Evolutionary conservation across 2,113 vertebrate genomes (phyloP), one percentile per base, ranked within the genome.

Genomic region (Indicator indicator): DNA sequence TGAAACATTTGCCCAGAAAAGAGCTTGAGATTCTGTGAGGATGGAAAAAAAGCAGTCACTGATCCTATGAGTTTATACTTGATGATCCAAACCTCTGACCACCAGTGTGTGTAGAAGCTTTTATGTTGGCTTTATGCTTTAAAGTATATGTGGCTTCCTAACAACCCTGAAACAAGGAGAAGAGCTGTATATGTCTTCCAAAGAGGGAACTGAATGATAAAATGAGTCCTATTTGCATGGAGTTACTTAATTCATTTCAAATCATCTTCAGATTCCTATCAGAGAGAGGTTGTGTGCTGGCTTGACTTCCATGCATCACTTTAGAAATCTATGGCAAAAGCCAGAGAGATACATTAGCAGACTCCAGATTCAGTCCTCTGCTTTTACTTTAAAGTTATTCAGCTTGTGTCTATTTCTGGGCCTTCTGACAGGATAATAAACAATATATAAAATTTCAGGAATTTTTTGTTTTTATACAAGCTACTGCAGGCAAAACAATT

Each of bases 221-320:
- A 74, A 2, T 0, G 0, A 68, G 32, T 10, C 38, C 15, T 74
- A 42, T 86, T 58, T 75, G 9, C n/a, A 64, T 16, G 4, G 36
- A 64, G 6, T 42, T 55, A 88, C 21, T 76, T 79, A 54, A 50
- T 52, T 80, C 19, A 15, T 90, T 78, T 75, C 33, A 38, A 76
- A 71, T 71, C 16, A 12, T 71, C 50, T 79, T 80, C 16, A 89
- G 40, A 72, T 28, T 84, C 38, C 44, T 82, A 21, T 30, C 9
- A 64, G 54, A 79, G 11, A 42, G 28, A 85, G 68, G 9, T 23
- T 3, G 1, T 20, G 32, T 38, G 36, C 42, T 76, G 85, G 32
- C 16, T 59, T 83, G 26, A 67, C 33, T 74, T 80, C 27, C 16
- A 30, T 24, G 16, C 7, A 52, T 44, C 42, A 87, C 5, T 40